Evolutionary conservation across 1,140 invertebrate genomes (phyloP), one percentile per base, ranked within the genome.

Genomic region (Thaumetopoea pityocampa): DNA sequence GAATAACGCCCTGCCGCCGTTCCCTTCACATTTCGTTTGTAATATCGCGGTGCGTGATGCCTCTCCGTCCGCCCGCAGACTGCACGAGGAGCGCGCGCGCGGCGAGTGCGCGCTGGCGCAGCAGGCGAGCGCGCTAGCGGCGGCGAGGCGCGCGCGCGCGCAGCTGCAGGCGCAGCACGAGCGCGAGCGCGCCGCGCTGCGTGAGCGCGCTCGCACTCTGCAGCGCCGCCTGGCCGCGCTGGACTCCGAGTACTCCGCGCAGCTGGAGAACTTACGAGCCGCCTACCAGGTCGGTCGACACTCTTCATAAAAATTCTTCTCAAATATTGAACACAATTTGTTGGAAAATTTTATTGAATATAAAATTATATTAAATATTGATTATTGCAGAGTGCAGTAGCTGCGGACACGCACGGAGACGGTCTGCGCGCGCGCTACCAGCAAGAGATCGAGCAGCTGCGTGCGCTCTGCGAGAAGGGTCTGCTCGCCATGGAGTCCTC

Each of bases 401-500:
- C 73, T 37, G 87, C 88, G 3, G 89, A 91, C 53, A 83, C 86
- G 30, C 87, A 88, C 63, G 90, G 89, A 54, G 91, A 92, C 49
- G 90, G 90, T 34, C 90, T 93, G 16, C 86, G 91, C 8, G 90
- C 92, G 54, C 87, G 92, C 24, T 96, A 96, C 69, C 92, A 95
- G 76, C 88, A 90, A 18, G 94, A 96, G 85, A 94, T 97, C 42
- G 94, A 96, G 69, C 93, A 96, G 73, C 81, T 96, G 18, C 89
- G 92, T 56, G 92, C 89, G 17, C 82, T 96, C 9, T 96, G 94
- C 78, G 94, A 96, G 67, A 95, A 95, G 66, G 94, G 94, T 4
- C 82, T 97, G 37, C 72, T 91, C 43, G 92, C 93, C 3, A 95
- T 96, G 93, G 94, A 96, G 73, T 93, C 92, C 63, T 95, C 94